Conservation (phyloP, 2,113 vertebrate species). For the Cynocephalus volans region DNA sequence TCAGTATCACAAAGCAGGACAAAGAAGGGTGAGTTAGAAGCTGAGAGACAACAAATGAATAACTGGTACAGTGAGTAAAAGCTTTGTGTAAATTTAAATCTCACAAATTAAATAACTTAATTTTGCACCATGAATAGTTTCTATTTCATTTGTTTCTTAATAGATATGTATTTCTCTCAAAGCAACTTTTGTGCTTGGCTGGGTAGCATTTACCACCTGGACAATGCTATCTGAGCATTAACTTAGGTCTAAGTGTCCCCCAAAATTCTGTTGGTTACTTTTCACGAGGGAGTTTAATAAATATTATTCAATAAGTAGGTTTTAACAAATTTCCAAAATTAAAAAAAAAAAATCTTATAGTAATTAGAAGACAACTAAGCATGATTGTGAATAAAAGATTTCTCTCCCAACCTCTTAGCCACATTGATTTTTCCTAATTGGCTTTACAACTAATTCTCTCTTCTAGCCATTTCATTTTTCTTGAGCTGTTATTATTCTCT, state of each 20-base stretch:
- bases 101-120: background rate
- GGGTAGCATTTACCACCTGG: background rate
- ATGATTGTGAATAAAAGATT: constrained; percentile 35
- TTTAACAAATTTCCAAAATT: constrained; percentile 46
- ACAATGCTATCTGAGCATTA: background rate
- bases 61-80: background rate
- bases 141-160: constrained; percentile 24
- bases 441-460: background rate
- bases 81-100: constrained; percentile 23
- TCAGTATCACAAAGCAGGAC: background rate
- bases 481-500: constrained; percentile 25
- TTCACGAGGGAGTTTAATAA: background rate
- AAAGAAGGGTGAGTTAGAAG: background rate
- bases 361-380: constrained; percentile 44
- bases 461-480: constrained; percentile 54
- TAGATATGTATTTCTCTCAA: constrained; percentile 51
- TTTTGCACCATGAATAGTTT: constrained; percentile 15
- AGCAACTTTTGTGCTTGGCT: background rate
- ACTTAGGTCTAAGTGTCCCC: background rate
- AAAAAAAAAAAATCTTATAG: background rate
- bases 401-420: background rate
- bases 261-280: background rate
- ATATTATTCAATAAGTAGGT: background rate
- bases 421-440: constrained; percentile 46
- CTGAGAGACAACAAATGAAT: background rate